Percentiles rank a stretch among this genome's conserved stretches.
These are phyloP conservation scores for Triplophysa rosa DNA, from an alignment of 2,113 vertebrate species.

Conservation along the genomic window DNA sequence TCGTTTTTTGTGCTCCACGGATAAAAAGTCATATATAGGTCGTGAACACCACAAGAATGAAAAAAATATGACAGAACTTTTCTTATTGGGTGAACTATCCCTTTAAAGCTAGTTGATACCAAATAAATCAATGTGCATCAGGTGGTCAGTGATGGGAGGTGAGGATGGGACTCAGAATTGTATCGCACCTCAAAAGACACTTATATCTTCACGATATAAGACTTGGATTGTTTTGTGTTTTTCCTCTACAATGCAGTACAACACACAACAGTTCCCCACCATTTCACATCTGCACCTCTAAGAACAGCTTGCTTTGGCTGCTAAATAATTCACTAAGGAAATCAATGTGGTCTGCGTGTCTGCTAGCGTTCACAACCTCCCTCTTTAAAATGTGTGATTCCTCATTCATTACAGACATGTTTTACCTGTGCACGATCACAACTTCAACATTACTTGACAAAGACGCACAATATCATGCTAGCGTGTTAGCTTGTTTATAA, in stretches of 20 bases:
- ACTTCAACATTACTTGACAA: not conserved
- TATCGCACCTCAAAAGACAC: no score
- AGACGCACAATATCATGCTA: not conserved
- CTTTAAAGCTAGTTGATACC: no score
- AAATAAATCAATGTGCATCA: no score
- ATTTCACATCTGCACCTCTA: slow-evolving; percentile 3
- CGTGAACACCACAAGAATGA: no score
- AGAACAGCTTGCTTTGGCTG: slow-evolving; percentile 12
- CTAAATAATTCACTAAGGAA: slow-evolving; percentile 47
- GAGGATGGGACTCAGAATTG: no score
- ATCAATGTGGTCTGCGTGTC: slow-evolving; percentile 31
- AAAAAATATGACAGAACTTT: no score
- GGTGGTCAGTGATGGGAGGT: no score
- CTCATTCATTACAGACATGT: slow-evolving; percentile 7
- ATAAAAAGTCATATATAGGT: no score
- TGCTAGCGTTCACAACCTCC: slow-evolving; percentile 8
- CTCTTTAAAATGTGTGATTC: slow-evolving; percentile 12
- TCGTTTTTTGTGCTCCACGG: no score
- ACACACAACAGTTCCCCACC: not conserved
- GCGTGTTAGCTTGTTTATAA: not conserved
- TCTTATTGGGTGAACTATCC: no score
- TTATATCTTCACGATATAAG: not conserved
- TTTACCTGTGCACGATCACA: not conserved
- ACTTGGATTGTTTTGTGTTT: not conserved
- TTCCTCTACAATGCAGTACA: not conserved